Base-by-base conservation (phyloP, 2,888 invertebrate genomes). In the Troides oblongomaculatus region DNA sequence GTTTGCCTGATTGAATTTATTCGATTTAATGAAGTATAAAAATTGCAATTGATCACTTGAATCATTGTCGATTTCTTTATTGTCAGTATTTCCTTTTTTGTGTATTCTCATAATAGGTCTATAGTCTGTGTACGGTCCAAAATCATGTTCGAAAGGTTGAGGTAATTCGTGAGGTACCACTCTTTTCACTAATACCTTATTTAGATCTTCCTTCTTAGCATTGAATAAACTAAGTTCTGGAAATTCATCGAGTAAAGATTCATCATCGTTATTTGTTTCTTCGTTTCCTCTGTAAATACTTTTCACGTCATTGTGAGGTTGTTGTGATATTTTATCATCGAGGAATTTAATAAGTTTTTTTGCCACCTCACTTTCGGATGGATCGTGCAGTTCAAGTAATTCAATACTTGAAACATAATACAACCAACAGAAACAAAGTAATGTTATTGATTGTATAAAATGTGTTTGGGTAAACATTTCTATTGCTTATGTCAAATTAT, bases 41-140 rank as follows among this genome's bases (percentile, higher is more conserved):
- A 56, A 56, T 14, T 56, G 56, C n/a, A 60, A 21, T 21, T 62
- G 58, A 30, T 30, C 57, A 30, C n/a, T 68, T 21, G 46, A 46
- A 46, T 18, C 46, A 10, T 46, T 18, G n/a, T 43, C 43, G 18
- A 7, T 62, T 21, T 17, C 25, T 36, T 43, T 43, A 58, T 58
- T n/a, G 43, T 2, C 39, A 21, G 56, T 56, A 8, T 57, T 43
- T 63, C n/a, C 10, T 12, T 57, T 63, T 17, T 58, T 66, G 39
- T 66, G 69, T 50, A 65, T 62, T 56, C 70, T 70, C 50, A 50
- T 58, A 21, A 70, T 58, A 1, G 66, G 66, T 36, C 43, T 70
- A 12, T 63, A 70, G 23, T n/a, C 58, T 10, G 59, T 56, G 14
- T 62, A 59, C n/a, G 23, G 14, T 43, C 56, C 50, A 36, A 39